Conservation (phyloP, 1,140 invertebrate genomes). For the Drosophila dunni region DNA sequence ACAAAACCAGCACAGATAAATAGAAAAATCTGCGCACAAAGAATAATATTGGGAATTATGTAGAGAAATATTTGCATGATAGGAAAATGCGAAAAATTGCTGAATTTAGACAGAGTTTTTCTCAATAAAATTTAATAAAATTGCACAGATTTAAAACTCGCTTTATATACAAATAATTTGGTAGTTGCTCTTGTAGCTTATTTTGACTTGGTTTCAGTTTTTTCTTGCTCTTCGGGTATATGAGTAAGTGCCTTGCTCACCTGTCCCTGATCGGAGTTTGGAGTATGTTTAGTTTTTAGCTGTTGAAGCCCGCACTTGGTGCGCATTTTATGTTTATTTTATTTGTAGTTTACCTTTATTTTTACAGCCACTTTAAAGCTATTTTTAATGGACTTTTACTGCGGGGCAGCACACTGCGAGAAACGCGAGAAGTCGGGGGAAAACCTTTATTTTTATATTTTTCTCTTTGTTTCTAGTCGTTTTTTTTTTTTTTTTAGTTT, state of each 20-base stretch:
- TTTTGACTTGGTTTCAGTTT: neutral
- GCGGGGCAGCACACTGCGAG: neutral
- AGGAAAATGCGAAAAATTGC: neutral
- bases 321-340: constrained; percentile 69
- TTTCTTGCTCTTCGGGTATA: neutral
- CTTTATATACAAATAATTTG: too few species aligned
- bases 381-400: constrained; percentile 76
- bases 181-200: too few species aligned
- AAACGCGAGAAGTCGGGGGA: constrained; percentile 9
- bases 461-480: neutral
- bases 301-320: constrained; percentile 63
- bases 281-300: constrained; percentile 10
- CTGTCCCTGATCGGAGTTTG: constrained; percentile 15
- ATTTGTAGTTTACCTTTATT: constrained; percentile 71
- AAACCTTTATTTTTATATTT: constrained; percentile 39
- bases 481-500: constrained; percentile 5
- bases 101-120: neutral
- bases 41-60: constrained; percentile 6
- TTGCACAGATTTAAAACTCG: too few species aligned
- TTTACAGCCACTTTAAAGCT: constrained; percentile 74
- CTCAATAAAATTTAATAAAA: neutral
- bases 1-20: neutral
- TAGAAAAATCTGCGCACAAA: neutral
- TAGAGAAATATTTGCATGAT: neutral
- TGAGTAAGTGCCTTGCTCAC: neutral